phyloP scores from a whole-genome alignment of 2,888 invertebrate genomes.

The Agrotis puta region DNA sequence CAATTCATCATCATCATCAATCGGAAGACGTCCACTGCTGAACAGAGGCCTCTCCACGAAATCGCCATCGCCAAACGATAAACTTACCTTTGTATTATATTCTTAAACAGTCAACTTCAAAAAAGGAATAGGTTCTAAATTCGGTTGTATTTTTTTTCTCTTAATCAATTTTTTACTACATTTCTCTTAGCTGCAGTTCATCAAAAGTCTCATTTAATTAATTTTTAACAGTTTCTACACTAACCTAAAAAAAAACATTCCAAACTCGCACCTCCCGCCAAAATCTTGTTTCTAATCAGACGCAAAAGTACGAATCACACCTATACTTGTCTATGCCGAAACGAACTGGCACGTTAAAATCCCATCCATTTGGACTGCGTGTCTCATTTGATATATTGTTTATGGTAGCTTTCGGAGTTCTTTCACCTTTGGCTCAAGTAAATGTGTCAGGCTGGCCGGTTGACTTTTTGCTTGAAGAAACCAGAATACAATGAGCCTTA shows the following conservation, averaged over 20 bases:
- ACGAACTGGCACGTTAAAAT: conserved; percentile 13
- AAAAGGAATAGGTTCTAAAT: no score
- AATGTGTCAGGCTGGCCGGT: conserved; percentile 73
- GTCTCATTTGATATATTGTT: conserved; percentile 64
- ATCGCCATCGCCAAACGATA: no score
- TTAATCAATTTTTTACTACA: neutral
- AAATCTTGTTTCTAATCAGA: conserved; percentile 1
- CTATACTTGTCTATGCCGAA: neutral
- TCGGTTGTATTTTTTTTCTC: no score
- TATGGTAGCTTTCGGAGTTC: conserved; percentile 68
- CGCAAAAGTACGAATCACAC: conserved; percentile 28
- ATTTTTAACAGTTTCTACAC: neutral
- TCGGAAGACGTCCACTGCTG: no score
- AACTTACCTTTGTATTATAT: no score
- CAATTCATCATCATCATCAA: no score
- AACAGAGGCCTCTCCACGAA: no score
- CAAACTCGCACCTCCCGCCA: conserved; percentile 30
- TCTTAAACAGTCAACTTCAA: no score
- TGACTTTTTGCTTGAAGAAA: conserved; percentile 70
- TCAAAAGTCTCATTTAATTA: neutral
- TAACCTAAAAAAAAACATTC: neutral
- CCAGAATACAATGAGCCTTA: conserved; percentile 69
- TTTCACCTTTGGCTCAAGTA: conserved; percentile 70
- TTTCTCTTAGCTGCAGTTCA: neutral
- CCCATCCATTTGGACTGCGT: conserved; percentile 36